These are phyloP conservation scores for Riparia riparia DNA, from an alignment of 2,113 vertebrate species.

Conservation along the genomic window DNA sequence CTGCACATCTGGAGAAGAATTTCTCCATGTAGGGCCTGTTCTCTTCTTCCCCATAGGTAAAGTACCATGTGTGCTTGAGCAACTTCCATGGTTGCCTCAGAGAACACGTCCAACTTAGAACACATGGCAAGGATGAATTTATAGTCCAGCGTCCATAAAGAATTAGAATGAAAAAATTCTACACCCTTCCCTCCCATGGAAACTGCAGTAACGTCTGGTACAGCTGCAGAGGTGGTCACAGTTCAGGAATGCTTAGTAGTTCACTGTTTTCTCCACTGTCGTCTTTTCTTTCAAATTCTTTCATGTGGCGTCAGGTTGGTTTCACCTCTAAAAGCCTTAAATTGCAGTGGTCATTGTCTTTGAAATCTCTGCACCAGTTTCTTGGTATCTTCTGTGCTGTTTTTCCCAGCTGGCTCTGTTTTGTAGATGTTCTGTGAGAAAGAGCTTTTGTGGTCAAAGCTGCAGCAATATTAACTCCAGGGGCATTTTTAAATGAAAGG, in stretches of 20 bases:
- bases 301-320: background rate
- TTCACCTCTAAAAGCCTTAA: background rate
- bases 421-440: background rate
- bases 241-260: background rate
- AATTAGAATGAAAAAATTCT: background rate
- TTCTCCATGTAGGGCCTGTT: background rate
- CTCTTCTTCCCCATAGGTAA: background rate
- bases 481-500: background rate
- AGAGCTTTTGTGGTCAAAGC: background rate
- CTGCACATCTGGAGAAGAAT: background rate
- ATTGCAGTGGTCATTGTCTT: background rate
- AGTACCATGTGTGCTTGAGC: background rate
- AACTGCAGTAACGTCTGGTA: background rate
- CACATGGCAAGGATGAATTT: background rate
- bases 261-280: background rate
- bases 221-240: rapidly evolving
- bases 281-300: background rate
- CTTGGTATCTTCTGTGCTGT: background rate
- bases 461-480: background rate
- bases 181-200: background rate
- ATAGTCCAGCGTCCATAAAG: background rate
- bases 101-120: background rate
- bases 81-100: background rate
- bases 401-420: background rate
- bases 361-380: background rate